Evolutionary conservation across 2,113 vertebrate species (phyloP).

Genomic region (Verasper variegatus): DNA sequence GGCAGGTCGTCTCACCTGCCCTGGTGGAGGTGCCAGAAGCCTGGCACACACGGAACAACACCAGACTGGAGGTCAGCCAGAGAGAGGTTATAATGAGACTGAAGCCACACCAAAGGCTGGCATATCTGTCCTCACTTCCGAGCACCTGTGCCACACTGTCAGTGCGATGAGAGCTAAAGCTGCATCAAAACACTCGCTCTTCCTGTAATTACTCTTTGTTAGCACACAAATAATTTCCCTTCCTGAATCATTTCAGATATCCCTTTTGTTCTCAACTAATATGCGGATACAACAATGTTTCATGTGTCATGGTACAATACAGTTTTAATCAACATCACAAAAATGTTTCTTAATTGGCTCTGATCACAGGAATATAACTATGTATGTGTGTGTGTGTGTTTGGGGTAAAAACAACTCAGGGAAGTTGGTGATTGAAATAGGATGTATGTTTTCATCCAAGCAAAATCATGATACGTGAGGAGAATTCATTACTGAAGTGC

Average conservation of each 20-base stretch:
- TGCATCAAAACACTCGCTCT: slow-evolving; percentile 53
- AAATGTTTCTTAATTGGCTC: slow-evolving; percentile 23
- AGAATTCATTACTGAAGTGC: slow-evolving; percentile 5
- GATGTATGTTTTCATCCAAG: not conserved
- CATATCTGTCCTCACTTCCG: slow-evolving; percentile 62
- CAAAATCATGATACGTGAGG: slow-evolving; percentile 6
- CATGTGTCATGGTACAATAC: slow-evolving; percentile 5
- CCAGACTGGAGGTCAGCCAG: slow-evolving; percentile 77
- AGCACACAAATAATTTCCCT: slow-evolving; percentile 54
- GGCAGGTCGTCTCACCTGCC: slow-evolving; percentile 61
- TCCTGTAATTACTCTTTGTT: slow-evolving; percentile 71
- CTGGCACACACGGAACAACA: slow-evolving; percentile 61
- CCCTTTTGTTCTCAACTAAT: slow-evolving; percentile 23
- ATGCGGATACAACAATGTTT: slow-evolving; percentile 4
- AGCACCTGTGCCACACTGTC: slow-evolving; percentile 56
- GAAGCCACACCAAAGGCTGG: slow-evolving; percentile 69
- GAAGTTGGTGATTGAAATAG: slow-evolving; percentile 41
- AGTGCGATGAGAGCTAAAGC: slow-evolving; percentile 56
- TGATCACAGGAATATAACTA: slow-evolving; percentile 20
- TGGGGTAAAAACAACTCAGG: slow-evolving; percentile 9
- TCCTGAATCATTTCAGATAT: slow-evolving; percentile 31
- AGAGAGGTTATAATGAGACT: slow-evolving; percentile 65
- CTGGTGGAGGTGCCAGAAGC: slow-evolving; percentile 38
- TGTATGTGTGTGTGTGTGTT: not conserved
- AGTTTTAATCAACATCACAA: slow-evolving; percentile 13